phyloP scores from a whole-genome alignment of 35 echinoderm and acorn worm genomes.

The Lytechinus variegatus region DNA sequence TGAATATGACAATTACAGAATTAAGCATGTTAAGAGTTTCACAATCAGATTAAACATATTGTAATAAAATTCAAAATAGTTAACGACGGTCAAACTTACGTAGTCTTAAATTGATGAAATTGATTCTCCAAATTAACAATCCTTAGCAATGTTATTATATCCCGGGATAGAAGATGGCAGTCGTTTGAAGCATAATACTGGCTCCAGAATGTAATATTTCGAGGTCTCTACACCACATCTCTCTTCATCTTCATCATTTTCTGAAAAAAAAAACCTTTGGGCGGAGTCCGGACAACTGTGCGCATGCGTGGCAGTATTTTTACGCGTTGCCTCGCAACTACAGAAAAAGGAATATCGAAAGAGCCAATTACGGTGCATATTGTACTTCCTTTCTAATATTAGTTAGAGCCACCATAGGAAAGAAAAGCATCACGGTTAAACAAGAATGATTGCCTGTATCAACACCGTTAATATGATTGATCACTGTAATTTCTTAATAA shows the following conservation, averaged over 20 bases:
- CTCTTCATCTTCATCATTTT: neutral
- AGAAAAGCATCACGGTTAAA: neutral
- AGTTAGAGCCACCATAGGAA: neutral
- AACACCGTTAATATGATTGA: neutral
- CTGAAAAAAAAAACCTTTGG: neutral
- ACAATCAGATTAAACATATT: no score
- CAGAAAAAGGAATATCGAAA: neutral
- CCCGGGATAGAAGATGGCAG: neutral
- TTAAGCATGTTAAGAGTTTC: no score
- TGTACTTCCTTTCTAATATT: neutral
- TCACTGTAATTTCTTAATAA: neutral
- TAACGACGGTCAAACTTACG: neutral
- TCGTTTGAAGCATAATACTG: neutral
- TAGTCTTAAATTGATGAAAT: neutral
- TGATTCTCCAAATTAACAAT: neutral
- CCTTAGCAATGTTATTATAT: neutral
- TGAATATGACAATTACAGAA: no score
- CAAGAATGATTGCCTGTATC: neutral
- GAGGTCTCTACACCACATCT: neutral
- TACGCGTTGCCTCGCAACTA: neutral
- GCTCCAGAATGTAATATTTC: neutral
- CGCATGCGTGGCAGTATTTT: neutral
- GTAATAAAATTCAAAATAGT: no score
- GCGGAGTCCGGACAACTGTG: neutral
- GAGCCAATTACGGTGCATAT: neutral